Evolutionary conservation across 2,888 invertebrate genomes (phyloP).

Genomic region (Yponomeuta sedellus): DNA sequence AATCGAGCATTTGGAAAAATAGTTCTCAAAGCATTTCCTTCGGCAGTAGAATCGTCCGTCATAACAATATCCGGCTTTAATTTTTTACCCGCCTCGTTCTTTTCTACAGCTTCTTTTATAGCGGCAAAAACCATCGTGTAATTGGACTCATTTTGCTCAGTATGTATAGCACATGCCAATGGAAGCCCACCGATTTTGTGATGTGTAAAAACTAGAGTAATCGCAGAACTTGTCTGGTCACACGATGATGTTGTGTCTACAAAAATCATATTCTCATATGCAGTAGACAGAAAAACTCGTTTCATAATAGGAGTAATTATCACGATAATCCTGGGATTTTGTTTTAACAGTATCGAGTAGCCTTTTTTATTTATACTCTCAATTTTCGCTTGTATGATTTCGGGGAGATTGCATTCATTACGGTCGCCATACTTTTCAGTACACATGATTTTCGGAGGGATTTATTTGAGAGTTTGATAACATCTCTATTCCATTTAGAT

Average conservation of each 20-base stretch:
- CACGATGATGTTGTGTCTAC: conserved; percentile 19
- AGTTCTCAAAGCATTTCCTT: conserved; percentile 22
- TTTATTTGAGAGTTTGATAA: conserved; percentile 14
- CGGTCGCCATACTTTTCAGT: conserved; percentile 16
- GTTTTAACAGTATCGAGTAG: conserved; percentile 2
- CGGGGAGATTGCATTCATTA: conserved; percentile 17
- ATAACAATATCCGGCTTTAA: conserved; percentile 21
- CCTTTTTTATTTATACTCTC: conserved; percentile 8
- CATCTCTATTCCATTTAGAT: conserved; percentile 4
- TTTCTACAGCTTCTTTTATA: conserved; percentile 22
- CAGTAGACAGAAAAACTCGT: conserved; percentile 19
- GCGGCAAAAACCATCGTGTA: conserved; percentile 19
- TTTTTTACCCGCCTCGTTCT: conserved; percentile 19
- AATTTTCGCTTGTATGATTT: conserved; percentile 11
- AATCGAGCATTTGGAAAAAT: conserved; percentile 22
- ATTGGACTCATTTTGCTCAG: conserved; percentile 16
- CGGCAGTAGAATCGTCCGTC: conserved; percentile 22
- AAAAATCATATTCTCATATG: conserved; percentile 20
- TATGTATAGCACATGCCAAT: conserved; percentile 18
- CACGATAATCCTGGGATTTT: conserved; percentile 16
- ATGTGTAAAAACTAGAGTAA: conserved; percentile 16
- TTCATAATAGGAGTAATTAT: conserved; percentile 21
- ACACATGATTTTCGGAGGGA: conserved; percentile 15
- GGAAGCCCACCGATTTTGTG: conserved; percentile 20
- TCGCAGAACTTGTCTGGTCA: conserved; percentile 16